These are phyloP conservation scores for Cariama cristata DNA, from an alignment of 2,113 vertebrate species.

Conservation along the genomic window DNA sequence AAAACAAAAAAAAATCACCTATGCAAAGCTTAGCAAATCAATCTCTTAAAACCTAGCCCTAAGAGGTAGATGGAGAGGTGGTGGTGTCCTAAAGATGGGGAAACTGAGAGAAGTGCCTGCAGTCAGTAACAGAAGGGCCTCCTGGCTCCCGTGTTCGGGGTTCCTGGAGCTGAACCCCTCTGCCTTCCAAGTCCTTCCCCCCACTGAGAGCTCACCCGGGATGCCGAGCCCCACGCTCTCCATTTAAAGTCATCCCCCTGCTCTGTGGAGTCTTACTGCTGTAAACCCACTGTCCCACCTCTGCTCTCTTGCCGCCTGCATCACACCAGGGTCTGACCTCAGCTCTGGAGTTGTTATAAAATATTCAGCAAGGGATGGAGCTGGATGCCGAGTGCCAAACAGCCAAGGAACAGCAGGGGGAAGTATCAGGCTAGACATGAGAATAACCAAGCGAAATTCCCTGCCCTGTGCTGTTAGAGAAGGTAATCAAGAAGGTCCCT, in stretches of 20 bases:
- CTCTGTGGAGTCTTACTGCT: background rate
- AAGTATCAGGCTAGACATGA: background rate
- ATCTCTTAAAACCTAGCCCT: background rate
- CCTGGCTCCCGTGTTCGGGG: background rate
- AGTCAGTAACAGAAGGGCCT: background rate
- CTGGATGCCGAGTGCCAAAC: background rate
- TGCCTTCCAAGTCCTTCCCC: background rate
- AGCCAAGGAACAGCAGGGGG: constrained; percentile 32
- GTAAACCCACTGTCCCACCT: background rate
- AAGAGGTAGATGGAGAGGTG: background rate
- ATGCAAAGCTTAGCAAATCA: background rate
- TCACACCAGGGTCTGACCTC: too few species aligned
- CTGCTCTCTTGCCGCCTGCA: background rate
- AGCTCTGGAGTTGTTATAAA: background rate
- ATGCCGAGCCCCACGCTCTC: background rate
- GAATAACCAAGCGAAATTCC: background rate
- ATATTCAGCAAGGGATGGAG: background rate
- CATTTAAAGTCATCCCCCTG: background rate
- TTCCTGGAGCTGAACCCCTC: background rate
- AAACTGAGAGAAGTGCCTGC: background rate
- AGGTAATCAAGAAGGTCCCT: background rate
- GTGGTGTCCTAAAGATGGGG: background rate
- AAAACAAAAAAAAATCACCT: background rate
- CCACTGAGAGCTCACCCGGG: background rate
- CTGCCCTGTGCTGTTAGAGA: background rate